These are phyloP conservation scores for Mohoua ochrocephala DNA, from an alignment of 2,113 vertebrate genomes.

Conservation along the genomic window DNA sequence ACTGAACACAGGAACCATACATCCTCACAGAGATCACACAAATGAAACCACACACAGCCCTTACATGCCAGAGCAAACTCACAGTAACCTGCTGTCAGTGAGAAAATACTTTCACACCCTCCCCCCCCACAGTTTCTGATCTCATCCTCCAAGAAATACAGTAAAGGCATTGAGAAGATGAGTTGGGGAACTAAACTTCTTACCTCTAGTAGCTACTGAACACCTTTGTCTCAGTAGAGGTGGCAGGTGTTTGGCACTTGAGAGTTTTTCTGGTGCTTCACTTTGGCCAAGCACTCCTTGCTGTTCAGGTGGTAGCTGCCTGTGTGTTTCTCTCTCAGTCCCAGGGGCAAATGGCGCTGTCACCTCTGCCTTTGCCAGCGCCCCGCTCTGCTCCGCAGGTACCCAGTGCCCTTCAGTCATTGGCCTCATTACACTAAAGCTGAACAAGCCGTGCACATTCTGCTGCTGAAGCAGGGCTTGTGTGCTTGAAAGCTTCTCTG, in stretches of 20 bases:
- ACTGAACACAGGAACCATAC: fast-evolving
- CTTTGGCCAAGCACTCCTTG: not conserved
- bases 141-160: not conserved
- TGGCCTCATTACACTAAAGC: not conserved
- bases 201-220: not conserved
- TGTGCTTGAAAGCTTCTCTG: not conserved
- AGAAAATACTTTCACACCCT: not conserved
- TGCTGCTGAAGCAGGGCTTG: not conserved
- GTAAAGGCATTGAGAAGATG: not conserved
- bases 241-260: not conserved
- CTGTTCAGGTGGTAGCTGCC: not conserved
- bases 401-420: not conserved
- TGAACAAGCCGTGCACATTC: not conserved
- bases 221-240: not conserved
- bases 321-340: not conserved
- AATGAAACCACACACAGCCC: not conserved
- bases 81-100: not conserved
- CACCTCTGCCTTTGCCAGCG: not conserved
- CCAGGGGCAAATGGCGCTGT: not conserved
- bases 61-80: not conserved
- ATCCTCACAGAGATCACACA: not conserved
- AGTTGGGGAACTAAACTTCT: not conserved
- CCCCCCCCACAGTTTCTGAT: not conserved
- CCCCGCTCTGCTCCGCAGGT: not conserved
- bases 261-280: not conserved